Evolutionary conservation across 2,113 vertebrate genomes (phyloP).

Genomic region (Tyrannus savana): DNA sequence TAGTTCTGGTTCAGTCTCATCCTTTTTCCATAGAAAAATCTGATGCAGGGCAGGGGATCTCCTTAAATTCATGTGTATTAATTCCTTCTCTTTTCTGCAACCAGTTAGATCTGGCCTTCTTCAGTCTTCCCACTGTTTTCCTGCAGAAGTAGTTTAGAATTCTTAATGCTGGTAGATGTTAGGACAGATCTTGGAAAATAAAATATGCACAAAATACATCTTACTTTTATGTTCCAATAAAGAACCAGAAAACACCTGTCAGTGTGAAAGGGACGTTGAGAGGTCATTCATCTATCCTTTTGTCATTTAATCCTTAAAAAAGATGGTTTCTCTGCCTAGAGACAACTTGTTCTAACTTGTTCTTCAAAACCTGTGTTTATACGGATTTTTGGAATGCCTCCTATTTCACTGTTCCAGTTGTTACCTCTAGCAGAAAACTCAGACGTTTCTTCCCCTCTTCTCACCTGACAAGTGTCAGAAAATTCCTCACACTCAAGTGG

Average conservation of each 20-base stretch:
- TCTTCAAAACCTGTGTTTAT: background rate
- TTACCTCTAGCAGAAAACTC: background rate
- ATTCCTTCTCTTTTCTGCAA: background rate
- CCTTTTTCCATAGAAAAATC: background rate
- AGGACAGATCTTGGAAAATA: background rate
- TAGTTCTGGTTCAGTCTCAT: background rate
- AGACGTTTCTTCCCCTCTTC: background rate
- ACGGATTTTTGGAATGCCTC: background rate
- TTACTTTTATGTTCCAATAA: background rate
- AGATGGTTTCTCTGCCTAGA: background rate
- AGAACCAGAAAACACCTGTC: background rate
- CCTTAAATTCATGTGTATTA: background rate
- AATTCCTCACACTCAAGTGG: background rate
- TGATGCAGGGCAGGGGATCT: background rate
- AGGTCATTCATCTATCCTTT: background rate
- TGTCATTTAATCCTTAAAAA: background rate
- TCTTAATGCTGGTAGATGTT: background rate
- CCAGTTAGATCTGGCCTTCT: background rate
- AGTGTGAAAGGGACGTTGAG: background rate
- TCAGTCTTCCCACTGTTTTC: background rate
- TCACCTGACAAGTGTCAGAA: background rate
- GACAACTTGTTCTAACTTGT: background rate
- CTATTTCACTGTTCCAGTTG: background rate
- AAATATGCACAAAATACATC: background rate
- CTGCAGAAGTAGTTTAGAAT: background rate